Base-by-base conservation (phyloP, 2,888 invertebrate species). In the Perizoma flavofasciatum region DNA sequence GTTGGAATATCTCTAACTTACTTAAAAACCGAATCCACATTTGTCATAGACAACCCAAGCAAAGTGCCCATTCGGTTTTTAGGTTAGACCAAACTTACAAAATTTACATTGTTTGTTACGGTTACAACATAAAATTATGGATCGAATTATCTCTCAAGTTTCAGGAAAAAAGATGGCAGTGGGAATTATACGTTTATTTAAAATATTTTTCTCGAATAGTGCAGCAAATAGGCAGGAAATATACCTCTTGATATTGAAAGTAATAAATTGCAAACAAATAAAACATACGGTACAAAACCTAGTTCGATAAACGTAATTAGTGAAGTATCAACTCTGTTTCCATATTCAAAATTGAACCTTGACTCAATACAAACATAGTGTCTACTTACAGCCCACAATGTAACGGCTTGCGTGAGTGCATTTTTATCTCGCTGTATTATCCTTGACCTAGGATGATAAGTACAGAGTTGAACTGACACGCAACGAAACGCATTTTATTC, bases 361-460 rank as follows among this genome's bases (percentile, higher is more conserved):
- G 66, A 61, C 5, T 10, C 6, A 6, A 35, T 11, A 48, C 5
- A 4, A 11, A 37, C 22, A 11, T 45, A 63, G 48, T 46, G 48
- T 54, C 43, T 66, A 64, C 11, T 44, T 63, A 7, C 35, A 49
- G 39, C 11, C 51, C 9, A 11, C 34, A 6, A 50, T 46, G 64
- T 5, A 40, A 43, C 32, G 37, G 41, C 39, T 69, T 66, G 70
- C 69, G 69, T 70, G 67, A 70, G 75, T 77, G 77, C 75, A 76
- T 52, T 53, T 69, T 74, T 72, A 78, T 78, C 75, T 63, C 55
- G 34, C 34, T 8, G 57, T 64, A 69, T 62, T 58, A 59, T 56
- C 81, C 84, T 82, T 84, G 84, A 85, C 83, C 83, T 78, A 80
- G 72, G 77, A 63, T 70, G 82, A 82, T 78, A 77, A 74, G 69